Evolutionary conservation across 2,113 vertebrate species (phyloP), one percentile per base, ranked within the genome.

Genomic region (Lipophrys pholis): DNA sequence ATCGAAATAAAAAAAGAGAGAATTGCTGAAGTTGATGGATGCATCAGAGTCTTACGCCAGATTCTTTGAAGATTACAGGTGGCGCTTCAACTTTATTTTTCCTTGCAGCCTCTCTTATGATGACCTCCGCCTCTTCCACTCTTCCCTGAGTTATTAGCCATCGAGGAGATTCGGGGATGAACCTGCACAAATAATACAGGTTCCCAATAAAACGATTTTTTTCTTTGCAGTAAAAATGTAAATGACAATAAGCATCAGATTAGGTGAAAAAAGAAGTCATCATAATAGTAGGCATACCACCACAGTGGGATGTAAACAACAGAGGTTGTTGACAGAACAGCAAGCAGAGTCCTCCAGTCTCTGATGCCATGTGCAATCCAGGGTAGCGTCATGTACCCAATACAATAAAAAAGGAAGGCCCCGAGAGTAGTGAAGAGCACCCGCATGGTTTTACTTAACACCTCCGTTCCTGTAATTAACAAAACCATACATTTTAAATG

Each of bases 361-460:
- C 97, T 80, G 87, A 99, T 91, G 82, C 93, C 94, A 70, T 94
- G 97, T 11, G 96, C 96, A 38, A 95, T 93, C 50, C 97, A 90
- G 0, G 97, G 97, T 69, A 99, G 91, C 36, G 95, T 43, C 97
- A 99, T 97, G 91, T 95, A 99, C 40, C 97, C 97, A 2, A 96
- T 69, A 0, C 96, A 96, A 6, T 95, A 99, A 80, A 96, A 97
- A 48, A 97, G 93, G 82, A 96, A 97, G 3, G 95, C 94, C 0
- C 97, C 97, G 7, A 99, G 88, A 0, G 96, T 96, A 38, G 94
- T 94, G 84, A 95, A 98, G 62, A 96, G 65, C 52, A 97, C 93
- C 2, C 97, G 94, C 39, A 96, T 39, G 0, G 95, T 95, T 67
- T 96, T 95, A 90, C 95, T 95, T 69, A 99, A 91, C 46, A 98